phyloP scores from a whole-genome alignment of 2,797 vertebrate species.

The Enteromius anoplus region DNA sequence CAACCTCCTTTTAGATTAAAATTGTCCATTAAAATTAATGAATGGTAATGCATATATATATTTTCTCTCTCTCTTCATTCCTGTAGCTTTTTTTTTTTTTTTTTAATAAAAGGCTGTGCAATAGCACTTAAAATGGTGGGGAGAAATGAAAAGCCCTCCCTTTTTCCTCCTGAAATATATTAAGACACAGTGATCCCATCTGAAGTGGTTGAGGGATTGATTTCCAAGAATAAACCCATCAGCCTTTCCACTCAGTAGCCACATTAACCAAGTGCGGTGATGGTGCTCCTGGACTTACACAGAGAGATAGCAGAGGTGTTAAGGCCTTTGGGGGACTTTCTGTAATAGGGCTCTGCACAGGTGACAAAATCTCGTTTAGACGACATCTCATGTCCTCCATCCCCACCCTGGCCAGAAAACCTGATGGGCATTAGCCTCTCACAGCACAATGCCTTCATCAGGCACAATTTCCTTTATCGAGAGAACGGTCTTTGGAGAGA shows the following conservation, averaged over 20 bases:
- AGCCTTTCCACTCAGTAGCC: slow-evolving; percentile 23
- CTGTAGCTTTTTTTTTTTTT: background rate
- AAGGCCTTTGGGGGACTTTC: slow-evolving; percentile 35
- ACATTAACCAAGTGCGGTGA: slow-evolving; percentile 22
- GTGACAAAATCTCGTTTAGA: slow-evolving; percentile 42
- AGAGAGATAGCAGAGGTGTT: slow-evolving; percentile 41
- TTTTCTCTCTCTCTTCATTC: background rate
- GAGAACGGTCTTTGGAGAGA: slow-evolving; percentile 15
- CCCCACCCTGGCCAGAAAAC: slow-evolving; percentile 2
- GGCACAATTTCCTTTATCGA: background rate
- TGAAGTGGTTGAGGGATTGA: slow-evolving; percentile 24
- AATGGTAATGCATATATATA: background rate
- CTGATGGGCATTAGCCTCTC: slow-evolving; percentile 11
- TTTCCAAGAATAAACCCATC: slow-evolving; percentile 19
- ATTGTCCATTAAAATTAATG: background rate
- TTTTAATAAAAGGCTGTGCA: background rate
- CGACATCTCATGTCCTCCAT: slow-evolving; percentile 9
- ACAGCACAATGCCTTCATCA: slow-evolving; percentile 50
- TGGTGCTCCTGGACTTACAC: background rate
- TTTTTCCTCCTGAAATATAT: slow-evolving; percentile 4
- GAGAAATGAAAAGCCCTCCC: background rate
- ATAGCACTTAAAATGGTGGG: background rate
- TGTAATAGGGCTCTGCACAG: slow-evolving; percentile 34
- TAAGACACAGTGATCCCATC: slow-evolving; percentile 5
- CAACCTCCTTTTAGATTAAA: background rate